Base-by-base conservation (phyloP, 2,888 invertebrate genomes). In the Macrosoma leucophasiata region DNA sequence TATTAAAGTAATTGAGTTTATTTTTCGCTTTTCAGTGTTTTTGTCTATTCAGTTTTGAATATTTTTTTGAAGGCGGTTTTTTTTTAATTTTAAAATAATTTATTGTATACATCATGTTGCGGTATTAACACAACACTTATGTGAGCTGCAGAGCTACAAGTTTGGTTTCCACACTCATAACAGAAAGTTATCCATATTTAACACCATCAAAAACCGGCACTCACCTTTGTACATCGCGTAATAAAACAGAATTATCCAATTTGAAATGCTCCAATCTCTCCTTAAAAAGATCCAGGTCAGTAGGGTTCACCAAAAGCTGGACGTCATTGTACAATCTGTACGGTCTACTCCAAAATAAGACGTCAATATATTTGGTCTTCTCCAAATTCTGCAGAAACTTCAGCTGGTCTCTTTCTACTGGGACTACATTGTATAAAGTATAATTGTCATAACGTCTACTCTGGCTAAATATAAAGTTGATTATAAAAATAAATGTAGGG, bases 291-390 rank as follows among this genome's bases (percentile, higher is more conserved):
- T 48, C 53, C 4, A 34, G 42, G 6, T 77, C 67, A 0, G 22
- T 23, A 2, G 66, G 62, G 19, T 51, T 57, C 0, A 79, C 65
- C 1, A 79, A 41, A 6, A 77, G 46, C 20, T 77, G 72, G 0
- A 70, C 59, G 21, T 62, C 53, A 9, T 58, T 50, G 31, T 50
- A 55, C 15, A 79, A 33, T 33, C 65, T 74, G 1, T 44, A 43
- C 0, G 78, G 75, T 11, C 50, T 62, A 19, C 53, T 63, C 74
- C 74, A 76, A 41, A 72, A 79, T 0, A 58, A 34, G 3, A 72
- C 37, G 20, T 78, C 56, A 0, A 77, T 48, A 13, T 76, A 75
- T 36, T 62, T 73, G 20, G 62, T 49, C 0, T 33, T 34, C 2
- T 62, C 61, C 13, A 78, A 38, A 39, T 65, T 70, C 29, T 64